Evolutionary conservation across 2,113 vertebrate genomes (phyloP), one percentile per base, ranked within the genome.

Genomic region (Ammospiza nelsoni): DNA sequence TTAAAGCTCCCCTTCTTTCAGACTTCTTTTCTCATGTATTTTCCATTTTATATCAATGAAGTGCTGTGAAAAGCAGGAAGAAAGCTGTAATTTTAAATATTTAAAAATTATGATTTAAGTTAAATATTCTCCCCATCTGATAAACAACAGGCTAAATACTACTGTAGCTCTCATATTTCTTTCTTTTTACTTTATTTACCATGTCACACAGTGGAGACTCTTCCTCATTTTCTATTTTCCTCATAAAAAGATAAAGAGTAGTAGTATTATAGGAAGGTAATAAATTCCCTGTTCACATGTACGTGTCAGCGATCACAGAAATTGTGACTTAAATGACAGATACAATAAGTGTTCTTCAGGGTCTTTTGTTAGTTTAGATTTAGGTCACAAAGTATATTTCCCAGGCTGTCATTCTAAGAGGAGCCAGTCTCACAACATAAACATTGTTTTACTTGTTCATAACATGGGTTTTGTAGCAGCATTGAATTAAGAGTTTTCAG

Each of bases 341-440:
- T 91, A 51, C 43, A 66, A 5, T 75, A 84, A 86, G 18, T 78
- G 65, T 78, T 77, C 55, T 92, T 81, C 39, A 59, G 27, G 21
- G 68, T 73, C 61, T 84, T 92, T 94, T 84, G 62, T 93, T 90
- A 87, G 27, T 43, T 97, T 83, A 93, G 63, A 80, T 73, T 77
- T 94, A 84, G 89, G 72, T 92, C 85, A 74, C 71, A 75, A 84
- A 93, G 63, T 88, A n/a, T 71, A n/a, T 89, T 81, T 85, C 87
- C 71, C 59, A 84, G 75, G 37, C n/a, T 68, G 59, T 88, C 43
- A 67, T 84, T 69, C 43, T 72, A 44, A 75, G 57, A 65, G 61
- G 33, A 68, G 25, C 20, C 49, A 49, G 58, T 51, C 82, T 89
- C 62, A 65, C 84, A 92, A 89, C 61, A 29, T 48, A 88, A 93